Evolutionary conservation across 2,113 vertebrate species (phyloP).

Genomic region (Dasyprocta punctata): DNA sequence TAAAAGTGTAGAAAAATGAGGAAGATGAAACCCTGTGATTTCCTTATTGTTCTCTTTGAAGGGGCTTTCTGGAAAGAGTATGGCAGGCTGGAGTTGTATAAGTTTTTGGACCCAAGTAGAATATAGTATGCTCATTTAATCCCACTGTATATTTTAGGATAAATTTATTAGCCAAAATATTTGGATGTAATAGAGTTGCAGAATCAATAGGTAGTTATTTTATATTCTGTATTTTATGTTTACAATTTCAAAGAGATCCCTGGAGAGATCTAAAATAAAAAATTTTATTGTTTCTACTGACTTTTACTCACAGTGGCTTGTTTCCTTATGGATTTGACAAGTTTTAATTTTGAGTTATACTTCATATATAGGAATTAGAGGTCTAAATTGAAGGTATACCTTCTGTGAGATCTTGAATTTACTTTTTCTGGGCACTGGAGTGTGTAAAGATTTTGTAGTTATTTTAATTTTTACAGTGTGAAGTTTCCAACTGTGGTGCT

Average conservation of each 20-base stretch:
- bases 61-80: not conserved
- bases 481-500: not conserved
- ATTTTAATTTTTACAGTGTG: not conserved
- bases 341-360: not conserved
- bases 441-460: not conserved
- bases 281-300: not conserved
- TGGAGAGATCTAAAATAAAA: not conserved
- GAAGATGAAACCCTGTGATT: not conserved
- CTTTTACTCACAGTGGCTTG: not conserved
- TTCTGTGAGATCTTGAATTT: not conserved
- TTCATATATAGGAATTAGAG: not conserved
- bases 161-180: not conserved
- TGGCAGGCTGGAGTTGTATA: accelerated
- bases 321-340: not conserved
- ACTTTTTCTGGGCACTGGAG: not conserved
- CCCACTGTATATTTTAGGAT: not conserved
- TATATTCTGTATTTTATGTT: not conserved
- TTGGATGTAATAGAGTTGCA: not conserved
- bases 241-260: not conserved
- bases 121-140: not conserved
- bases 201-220: not conserved
- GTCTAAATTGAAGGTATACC: not conserved
- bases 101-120: not conserved
- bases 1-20: not conserved
- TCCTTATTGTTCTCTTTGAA: not conserved